phyloP scores from a whole-genome alignment of 2,888 invertebrate species.

The Tipula vernalis region DNA sequence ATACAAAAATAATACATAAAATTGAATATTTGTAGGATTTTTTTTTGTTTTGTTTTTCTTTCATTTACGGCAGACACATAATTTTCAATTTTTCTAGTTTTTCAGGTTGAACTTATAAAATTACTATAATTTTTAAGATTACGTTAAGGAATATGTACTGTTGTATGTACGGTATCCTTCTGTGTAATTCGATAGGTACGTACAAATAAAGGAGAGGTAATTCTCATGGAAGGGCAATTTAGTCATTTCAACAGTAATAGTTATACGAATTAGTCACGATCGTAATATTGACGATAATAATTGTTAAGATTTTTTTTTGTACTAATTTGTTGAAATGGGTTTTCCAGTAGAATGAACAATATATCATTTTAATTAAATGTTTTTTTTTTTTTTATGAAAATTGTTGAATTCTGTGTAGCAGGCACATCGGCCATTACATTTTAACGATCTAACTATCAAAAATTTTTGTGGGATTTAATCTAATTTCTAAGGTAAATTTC shows the following conservation, averaged over 20 bases:
- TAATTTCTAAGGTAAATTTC: too few species aligned
- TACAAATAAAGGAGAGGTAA: not conserved
- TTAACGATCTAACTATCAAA: not conserved
- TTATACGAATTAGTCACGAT: not conserved
- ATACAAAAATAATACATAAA: not conserved
- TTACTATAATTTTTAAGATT: slow-evolving; percentile 4
- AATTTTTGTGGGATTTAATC: too few species aligned
- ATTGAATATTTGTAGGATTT: not conserved
- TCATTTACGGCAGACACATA: not conserved
- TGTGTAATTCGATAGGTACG: not conserved
- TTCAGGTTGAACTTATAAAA: not conserved
- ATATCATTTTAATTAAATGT: not conserved
- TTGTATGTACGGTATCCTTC: not conserved
- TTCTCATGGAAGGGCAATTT: not conserved
- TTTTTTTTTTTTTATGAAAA: not conserved
- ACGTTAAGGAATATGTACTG: not conserved
- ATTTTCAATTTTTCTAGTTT: not conserved
- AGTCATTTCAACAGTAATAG: not conserved
- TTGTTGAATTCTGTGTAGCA: not conserved
- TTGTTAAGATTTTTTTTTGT: not conserved
- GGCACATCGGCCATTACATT: not conserved
- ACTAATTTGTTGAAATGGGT: not conserved
- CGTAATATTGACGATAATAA: not conserved
- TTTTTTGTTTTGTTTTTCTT: not conserved
- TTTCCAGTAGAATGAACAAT: not conserved